phyloP scores from a whole-genome alignment of 2,888 invertebrate genomes.

The Coleophora flavipennella region DNA sequence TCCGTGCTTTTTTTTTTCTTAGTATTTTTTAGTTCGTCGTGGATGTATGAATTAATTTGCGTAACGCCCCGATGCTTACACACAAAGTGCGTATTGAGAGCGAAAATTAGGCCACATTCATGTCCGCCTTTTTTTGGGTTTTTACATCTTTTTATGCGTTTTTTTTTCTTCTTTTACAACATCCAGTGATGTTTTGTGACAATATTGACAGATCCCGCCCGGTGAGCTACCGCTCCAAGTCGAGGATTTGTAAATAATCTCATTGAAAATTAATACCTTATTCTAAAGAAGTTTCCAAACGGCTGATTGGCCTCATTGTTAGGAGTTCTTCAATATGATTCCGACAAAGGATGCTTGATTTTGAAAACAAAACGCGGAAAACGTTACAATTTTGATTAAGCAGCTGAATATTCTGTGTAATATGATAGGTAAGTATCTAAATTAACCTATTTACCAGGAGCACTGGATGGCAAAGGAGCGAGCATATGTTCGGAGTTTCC shows the following conservation, averaged over 20 bases:
- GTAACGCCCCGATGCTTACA: conserved; percentile 65
- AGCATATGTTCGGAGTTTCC: too few species aligned
- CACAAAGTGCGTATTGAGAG: conserved; percentile 62
- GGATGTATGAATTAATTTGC: conserved; percentile 63
- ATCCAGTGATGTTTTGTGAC: conserved; percentile 54
- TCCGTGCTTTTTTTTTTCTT: conserved; percentile 32
- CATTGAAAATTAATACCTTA: conserved; percentile 62
- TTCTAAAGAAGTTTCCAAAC: conserved; percentile 39
- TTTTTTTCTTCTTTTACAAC: conserved; percentile 24
- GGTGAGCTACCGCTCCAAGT: conserved; percentile 23
- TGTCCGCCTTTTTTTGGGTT: conserved; percentile 23
- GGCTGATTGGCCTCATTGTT: conserved; percentile 63
- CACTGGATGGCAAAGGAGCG: too few species aligned
- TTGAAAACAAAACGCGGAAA: conserved; percentile 29
- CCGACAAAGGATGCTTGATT: conserved; percentile 40
- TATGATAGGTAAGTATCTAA: too few species aligned
- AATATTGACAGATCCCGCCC: conserved; percentile 67
- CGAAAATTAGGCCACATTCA: conserved; percentile 70
- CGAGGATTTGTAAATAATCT: conserved; percentile 67
- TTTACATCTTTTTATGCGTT: conserved; percentile 23
- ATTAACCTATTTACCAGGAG: too few species aligned
- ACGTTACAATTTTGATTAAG: conserved; percentile 26
- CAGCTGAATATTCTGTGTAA: background rate
- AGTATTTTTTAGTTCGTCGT: conserved; percentile 22
- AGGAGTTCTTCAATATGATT: conserved; percentile 37